phyloP scores from a whole-genome alignment of 2,113 vertebrate species.

The Rostratula benghalensis region DNA sequence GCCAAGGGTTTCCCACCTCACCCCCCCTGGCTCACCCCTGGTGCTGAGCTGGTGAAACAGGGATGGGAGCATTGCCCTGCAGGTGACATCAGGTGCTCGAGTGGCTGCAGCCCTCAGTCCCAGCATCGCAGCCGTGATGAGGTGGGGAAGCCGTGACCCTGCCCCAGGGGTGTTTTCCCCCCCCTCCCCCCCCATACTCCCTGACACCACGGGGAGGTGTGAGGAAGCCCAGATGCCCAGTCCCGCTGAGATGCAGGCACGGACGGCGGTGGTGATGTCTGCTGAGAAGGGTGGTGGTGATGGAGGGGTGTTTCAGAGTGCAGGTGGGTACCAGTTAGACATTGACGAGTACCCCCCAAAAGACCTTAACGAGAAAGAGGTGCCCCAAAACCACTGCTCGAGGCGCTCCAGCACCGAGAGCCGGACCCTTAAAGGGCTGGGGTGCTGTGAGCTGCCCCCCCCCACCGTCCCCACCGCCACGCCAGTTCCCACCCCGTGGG shows the following conservation, averaged over 20 bases:
- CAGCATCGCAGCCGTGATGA: not conserved
- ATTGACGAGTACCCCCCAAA: not conserved
- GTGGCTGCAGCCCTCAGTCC: not conserved
- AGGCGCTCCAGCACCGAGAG: fast-evolving
- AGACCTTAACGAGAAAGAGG: not conserved
- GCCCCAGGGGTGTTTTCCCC: not conserved
- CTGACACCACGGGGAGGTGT: not conserved
- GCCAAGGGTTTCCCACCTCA: not conserved
- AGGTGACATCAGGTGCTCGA: not conserved
- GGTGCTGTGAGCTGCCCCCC: no score
- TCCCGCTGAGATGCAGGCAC: not conserved
- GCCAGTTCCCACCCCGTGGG: no score
- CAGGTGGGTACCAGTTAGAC: not conserved
- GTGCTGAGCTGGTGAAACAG: not conserved
- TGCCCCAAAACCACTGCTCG: not conserved
- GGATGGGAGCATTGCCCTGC: not conserved
- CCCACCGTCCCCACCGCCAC: not conserved
- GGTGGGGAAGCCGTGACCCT: not conserved
- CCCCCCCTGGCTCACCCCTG: fast-evolving
- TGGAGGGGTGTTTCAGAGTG: fast-evolving
- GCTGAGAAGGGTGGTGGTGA: not conserved
- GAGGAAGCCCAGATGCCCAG: not conserved
- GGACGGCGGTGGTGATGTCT: no score
- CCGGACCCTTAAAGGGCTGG: fast-evolving
- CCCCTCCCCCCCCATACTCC: fast-evolving